Base-by-base conservation (phyloP, 1,140 invertebrate genomes). In the Meteorus sp. region DNA sequence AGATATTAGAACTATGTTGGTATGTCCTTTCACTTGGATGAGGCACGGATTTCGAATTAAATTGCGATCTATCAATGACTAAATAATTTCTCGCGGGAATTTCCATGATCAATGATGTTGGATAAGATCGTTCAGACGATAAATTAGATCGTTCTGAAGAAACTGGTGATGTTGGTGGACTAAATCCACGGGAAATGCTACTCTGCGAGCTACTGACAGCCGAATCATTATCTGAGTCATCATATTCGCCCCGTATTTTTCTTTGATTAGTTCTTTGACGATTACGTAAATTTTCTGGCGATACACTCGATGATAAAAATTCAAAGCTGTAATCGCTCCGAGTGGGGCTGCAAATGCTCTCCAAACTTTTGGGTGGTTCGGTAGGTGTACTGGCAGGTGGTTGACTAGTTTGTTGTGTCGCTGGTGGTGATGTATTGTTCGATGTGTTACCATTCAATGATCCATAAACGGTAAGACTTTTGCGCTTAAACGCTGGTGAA, bases 181-280 rank as follows among this genome's bases (percentile, higher is more conserved):
- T 89, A 64, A 86, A 86, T 27, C 81, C 82, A 52, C 85, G 82
- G 0, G 89, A 90, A 67, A 89, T 85, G 71, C 88, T 83, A 11
- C 83, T 82, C 85, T 60, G 85, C 79, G 86, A 87, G 29, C 89
- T 89, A 29, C 90, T 92, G 63, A 93, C 89, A 2, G 91, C 90
- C 5, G 91, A 93, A 73, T 94, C 91, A 68, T 91, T 92, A 70
- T 94, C 91, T 63, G 89, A 92, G 63, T 92, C 90, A 65, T 90
- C 86, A 52, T 77, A 77, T 15, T 77, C 75, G 29, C 61, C 63
- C 73, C 83, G 35, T 22, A 66, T 68, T 62, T 74, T 70, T 41
- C 70, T 61, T 11, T 66, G 63, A 8, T 47, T 41, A 5, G 56
- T 60, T 37, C 61, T 61, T 19, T 58, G 61, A 17, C 64, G 61